Evolutionary conservation across 1,140 invertebrate species (phyloP).

Genomic region (Lordiphosa stackelbergi): DNA sequence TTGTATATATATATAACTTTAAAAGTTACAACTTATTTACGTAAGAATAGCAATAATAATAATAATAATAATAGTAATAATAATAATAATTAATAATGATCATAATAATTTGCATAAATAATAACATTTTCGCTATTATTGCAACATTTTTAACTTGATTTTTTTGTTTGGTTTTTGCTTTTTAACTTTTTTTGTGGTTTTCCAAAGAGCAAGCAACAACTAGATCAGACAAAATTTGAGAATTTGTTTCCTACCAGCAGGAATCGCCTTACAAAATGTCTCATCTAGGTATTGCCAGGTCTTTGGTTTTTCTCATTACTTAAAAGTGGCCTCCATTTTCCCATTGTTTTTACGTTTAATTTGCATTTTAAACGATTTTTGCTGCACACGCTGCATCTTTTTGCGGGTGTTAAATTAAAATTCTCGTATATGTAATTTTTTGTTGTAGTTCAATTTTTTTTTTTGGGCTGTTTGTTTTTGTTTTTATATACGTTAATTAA

Average conservation of each 20-base stretch:
- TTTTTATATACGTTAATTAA: constrained; percentile 1
- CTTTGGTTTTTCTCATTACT: constrained; percentile 53
- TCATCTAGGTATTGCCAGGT: neutral
- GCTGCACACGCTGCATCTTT: constrained; percentile 72
- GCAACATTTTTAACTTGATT: constrained; percentile 41
- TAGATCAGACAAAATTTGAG: neutral
- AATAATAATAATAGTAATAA: constrained; percentile 61
- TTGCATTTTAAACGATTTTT: constrained; percentile 76
- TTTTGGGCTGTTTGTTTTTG: constrained; percentile 23
- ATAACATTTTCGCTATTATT: constrained; percentile 75
- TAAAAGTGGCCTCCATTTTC: constrained; percentile 38
- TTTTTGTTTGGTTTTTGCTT: constrained; percentile 17
- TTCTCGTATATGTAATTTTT: constrained; percentile 2
- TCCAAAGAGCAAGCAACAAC: neutral
- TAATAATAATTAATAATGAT: constrained; percentile 66
- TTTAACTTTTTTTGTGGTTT: constrained; percentile 23
- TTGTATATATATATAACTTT: constrained; percentile 65
- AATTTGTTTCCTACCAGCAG: neutral
- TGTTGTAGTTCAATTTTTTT: constrained; percentile 10
- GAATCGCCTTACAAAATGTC: no score
- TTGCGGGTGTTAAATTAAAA: neutral
- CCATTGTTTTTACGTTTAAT: constrained; percentile 53
- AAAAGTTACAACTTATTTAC: constrained; percentile 69
- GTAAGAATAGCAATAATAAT: constrained; percentile 62
- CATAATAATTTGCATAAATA: constrained; percentile 68